Evolutionary conservation across 2,113 vertebrate genomes (phyloP).

Genomic region (Nicator chloris): DNA sequence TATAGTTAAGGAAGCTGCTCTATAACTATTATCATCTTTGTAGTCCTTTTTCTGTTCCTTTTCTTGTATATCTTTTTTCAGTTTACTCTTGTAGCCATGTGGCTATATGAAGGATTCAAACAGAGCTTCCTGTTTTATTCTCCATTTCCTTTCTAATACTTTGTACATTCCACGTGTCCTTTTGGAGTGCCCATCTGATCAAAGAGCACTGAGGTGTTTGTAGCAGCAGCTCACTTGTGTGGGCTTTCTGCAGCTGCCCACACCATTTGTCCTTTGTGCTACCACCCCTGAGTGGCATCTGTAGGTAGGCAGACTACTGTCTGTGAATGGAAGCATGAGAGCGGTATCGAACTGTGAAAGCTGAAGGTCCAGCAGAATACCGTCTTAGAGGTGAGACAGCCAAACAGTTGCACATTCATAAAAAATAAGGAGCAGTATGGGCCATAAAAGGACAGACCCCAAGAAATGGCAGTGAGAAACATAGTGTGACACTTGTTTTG

Average conservation of each 20-base stretch:
- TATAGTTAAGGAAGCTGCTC: neutral
- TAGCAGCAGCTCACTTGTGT: accelerated
- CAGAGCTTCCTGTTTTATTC: neutral
- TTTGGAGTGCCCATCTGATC: accelerated
- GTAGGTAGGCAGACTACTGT: neutral
- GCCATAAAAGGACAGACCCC: neutral
- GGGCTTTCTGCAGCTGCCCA: accelerated
- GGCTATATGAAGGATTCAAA: neutral
- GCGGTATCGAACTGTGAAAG: neutral
- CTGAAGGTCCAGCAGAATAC: neutral
- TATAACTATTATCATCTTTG: neutral
- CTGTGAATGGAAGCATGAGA: neutral
- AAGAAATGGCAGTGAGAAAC: neutral
- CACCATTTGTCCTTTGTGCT: neutral
- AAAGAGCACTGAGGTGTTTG: neutral
- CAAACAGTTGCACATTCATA: neutral
- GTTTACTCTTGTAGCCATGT: neutral
- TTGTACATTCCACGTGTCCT: neutral
- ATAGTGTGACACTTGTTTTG: neutral
- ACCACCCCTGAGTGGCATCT: neutral
- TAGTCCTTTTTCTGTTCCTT: neutral
- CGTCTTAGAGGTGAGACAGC: neutral
- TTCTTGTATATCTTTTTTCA: neutral
- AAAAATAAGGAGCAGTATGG: neutral
- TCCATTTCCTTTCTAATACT: neutral